These are phyloP conservation scores for Pherbina coryleti DNA, from an alignment of 2,888 invertebrate genomes.

Conservation along the genomic window DNA sequence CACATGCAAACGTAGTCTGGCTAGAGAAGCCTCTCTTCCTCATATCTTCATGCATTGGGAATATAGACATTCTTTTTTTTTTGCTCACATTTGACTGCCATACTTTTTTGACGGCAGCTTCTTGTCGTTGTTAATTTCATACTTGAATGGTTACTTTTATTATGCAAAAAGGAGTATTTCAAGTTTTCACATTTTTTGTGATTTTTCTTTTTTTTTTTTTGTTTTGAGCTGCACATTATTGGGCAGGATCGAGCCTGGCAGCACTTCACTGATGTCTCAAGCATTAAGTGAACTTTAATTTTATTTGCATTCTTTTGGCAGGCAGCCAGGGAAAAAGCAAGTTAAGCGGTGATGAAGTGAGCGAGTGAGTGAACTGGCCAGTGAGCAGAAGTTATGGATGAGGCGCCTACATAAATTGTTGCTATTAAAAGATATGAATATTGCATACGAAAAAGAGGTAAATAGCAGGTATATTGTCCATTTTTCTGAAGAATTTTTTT, in stretches of 20 bases:
- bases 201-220: not conserved
- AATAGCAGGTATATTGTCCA: not conserved
- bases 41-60: conserved; percentile 16
- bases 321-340: conserved; percentile 1
- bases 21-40: not conserved
- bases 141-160: conserved; percentile 60
- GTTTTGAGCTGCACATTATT: not conserved
- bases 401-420: not conserved
- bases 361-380: not conserved
- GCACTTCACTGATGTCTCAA: conserved; percentile 11
- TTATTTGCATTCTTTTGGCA: conserved; percentile 28
- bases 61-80: not conserved
- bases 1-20: conserved; percentile 15
- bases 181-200: not conserved
- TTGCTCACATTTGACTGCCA: not conserved
- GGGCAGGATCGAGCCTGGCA: not conserved
- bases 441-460: not conserved
- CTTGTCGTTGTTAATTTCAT: conserved; percentile 65
- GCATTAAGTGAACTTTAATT: conserved; percentile 34
- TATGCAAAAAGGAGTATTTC: conserved; percentile 5
- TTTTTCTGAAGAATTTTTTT: not conserved
- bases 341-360: not conserved
- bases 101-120: not conserved
- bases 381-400: not conserved
- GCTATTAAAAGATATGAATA: not conserved